Base-by-base conservation (phyloP, 1,140 invertebrate species). In the Lerema accius region DNA sequence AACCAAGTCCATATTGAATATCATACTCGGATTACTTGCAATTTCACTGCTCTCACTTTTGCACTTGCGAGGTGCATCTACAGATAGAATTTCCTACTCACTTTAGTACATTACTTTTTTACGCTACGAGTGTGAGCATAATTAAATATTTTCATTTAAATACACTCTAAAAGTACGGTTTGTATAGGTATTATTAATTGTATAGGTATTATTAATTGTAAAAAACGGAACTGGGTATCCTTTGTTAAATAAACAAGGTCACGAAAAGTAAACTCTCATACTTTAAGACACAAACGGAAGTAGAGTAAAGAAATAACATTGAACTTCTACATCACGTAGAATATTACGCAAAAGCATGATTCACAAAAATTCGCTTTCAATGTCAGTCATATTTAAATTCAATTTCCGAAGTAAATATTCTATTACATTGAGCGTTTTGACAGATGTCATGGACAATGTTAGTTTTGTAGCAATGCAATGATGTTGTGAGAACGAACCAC, bases 21-120 rank as follows among this genome's bases (percentile, higher is more conserved):
- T 51, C 15, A n/a, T 39, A 16, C 16, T 40, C 37, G 39, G 15
- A 16, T 53, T 53, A 40, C 50, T 40, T 40, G n/a, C 35, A 53
- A 37, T 53, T 53, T 53, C 17, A 53, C 17, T 53, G 51, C 37
- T 55, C 37, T 42, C 37, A 23, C 51, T 55, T 55, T 55, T 42
- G 42, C 13, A 37, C 51, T 42, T 26, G 14, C 50, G 16, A 55
- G 7, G 51, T 23, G 39, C 37, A 42, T 55, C 37, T 19, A 13
- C 6, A 28, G 13, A 42, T 55, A 16, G n/a, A 42, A 42, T 55
- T 55, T 42, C 19, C 19, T 55, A 13, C 19, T 42, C 51, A 26
- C 15, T 19, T 32, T 32, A 23, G 19, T 23, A n/a, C n/a, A 23
- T 23, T 23, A 23, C 19, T 3, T 23, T 19, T n/a, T 13, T 53